phyloP scores from a whole-genome alignment of 2,797 vertebrate species.

The Amniataba percoides region DNA sequence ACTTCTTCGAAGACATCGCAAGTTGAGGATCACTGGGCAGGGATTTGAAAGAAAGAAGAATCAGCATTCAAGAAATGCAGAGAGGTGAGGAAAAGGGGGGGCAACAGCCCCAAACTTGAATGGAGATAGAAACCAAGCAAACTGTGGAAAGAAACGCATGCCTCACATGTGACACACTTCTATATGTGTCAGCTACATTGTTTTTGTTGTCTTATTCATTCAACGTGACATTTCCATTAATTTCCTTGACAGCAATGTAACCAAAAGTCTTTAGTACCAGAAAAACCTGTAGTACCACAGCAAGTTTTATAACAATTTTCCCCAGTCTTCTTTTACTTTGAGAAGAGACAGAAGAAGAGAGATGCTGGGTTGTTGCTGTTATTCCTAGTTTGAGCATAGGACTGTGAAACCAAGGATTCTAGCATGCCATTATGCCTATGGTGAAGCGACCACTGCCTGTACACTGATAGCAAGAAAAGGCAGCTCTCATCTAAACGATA shows the following conservation, averaged over 20 bases:
- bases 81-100: constrained; percentile 56
- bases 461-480: constrained; percentile 14
- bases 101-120: constrained; percentile 86
- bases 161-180: background rate
- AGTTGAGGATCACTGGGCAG: constrained; percentile 50
- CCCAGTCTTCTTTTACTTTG: constrained; percentile 49
- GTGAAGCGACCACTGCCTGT: constrained; percentile 62
- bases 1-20: constrained; percentile 79
- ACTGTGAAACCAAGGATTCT: constrained; percentile 76
- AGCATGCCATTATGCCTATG: constrained; percentile 74
- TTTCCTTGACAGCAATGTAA: constrained; percentile 42
- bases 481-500: constrained; percentile 25
- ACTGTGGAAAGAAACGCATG: constrained; percentile 56
- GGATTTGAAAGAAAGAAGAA: constrained; percentile 61
- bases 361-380: constrained; percentile 48
- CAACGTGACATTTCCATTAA: constrained; percentile 48
- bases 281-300: constrained; percentile 89
- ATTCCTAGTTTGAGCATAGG: constrained; percentile 68
- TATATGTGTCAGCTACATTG: constrained; percentile 31
- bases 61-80: constrained; percentile 81
- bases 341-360: constrained; percentile 75
- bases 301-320: constrained; percentile 37
- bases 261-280: constrained; percentile 82
- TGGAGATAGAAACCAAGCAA: constrained; percentile 87
- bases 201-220: constrained; percentile 61